Base-by-base conservation (phyloP, 2,797 vertebrate species). In the Coranthus polyacanthus region DNA sequence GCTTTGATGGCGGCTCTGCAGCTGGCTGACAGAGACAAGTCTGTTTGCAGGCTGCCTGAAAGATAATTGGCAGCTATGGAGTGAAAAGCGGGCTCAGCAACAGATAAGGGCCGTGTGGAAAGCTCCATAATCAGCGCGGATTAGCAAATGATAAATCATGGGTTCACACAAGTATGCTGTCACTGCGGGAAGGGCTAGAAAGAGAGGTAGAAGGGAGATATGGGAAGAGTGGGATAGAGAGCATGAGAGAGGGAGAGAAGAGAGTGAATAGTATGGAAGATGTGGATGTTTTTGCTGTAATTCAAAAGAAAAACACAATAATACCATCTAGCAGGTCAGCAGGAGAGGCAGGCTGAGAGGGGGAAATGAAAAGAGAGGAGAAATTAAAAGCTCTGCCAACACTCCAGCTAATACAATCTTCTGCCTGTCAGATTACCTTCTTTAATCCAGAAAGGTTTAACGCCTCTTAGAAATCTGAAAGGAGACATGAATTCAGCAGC, bases 371-470 rank as follows among this genome's bases (percentile, higher is more conserved):
- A 84, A 73, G 70, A 84, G 89, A 78, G 75, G 75, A 88, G 81
- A 88, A 87, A 92, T 87, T 83, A 91, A 91, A 91, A 92, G 88
- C 91, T 93, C 88, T 92, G 93, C 92, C 90, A 91, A 91, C 90
- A 83, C 88, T 92, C 81, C 10, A 52, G 86, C 86, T 93, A 92
- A 94, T 93, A 92, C 92, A 90, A 92, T 93, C 90, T 92, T 89
- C 93, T 92, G 92, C 92, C 92, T 93, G 92, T 93, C 93, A 93
- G 91, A 92, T 93, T 93, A 92, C 84, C 88, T 88, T 84, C 86
- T 93, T 92, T 94, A 95, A 95, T 94, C 93, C 93, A 90, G 86
- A 83, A 89, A 91, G 92, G 92, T 93, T 93, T 93, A 91, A 91
- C 82, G 88, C 89, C 91, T 92, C 89, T 92, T 90, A 89, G 86